A percentile compares a stretch with the other conserved stretches of the same genome.
These are phyloP conservation scores for Noctilio leporinus DNA, from an alignment of 2,113 vertebrate genomes.

Conservation along the genomic window DNA sequence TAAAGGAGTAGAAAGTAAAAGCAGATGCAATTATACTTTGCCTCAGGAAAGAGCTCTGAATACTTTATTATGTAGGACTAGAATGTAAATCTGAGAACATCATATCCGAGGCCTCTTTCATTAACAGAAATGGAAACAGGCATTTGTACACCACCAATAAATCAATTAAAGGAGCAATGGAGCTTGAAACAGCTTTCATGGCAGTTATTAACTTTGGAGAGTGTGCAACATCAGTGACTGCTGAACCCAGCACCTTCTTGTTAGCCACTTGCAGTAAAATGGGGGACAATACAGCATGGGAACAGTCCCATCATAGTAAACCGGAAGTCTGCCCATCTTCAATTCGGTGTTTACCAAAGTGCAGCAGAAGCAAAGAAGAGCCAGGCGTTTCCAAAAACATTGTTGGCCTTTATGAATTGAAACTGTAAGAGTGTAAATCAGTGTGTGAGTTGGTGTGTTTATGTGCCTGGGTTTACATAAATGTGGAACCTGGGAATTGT, in stretches of 20 bases:
- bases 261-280: not conserved
- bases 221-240: slow-evolving; percentile 26
- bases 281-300: not conserved
- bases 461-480: not conserved
- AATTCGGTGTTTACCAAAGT: not conserved
- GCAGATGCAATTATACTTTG: slow-evolving; percentile 70
- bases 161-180: slow-evolving; percentile 67
- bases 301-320: not conserved
- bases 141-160: slow-evolving; percentile 68
- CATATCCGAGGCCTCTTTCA: slow-evolving; percentile 63
- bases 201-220: slow-evolving; percentile 52
- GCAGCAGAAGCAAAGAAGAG: not conserved
- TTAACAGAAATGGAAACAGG: slow-evolving; percentile 70
- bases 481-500: not conserved
- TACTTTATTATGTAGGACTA: slow-evolving; percentile 66
- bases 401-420: not conserved
- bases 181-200: slow-evolving; percentile 49
- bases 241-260: slow-evolving; percentile 16
- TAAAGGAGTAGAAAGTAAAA: slow-evolving; percentile 63
- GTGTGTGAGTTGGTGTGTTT: not conserved
- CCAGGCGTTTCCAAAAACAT: not conserved
- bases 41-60: slow-evolving; percentile 67
- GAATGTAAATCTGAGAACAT: slow-evolving; percentile 68
- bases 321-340: not conserved
- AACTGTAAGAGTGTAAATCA: not conserved